Base-by-base conservation (phyloP, 2,113 vertebrate species). In the Macrotus californicus region DNA sequence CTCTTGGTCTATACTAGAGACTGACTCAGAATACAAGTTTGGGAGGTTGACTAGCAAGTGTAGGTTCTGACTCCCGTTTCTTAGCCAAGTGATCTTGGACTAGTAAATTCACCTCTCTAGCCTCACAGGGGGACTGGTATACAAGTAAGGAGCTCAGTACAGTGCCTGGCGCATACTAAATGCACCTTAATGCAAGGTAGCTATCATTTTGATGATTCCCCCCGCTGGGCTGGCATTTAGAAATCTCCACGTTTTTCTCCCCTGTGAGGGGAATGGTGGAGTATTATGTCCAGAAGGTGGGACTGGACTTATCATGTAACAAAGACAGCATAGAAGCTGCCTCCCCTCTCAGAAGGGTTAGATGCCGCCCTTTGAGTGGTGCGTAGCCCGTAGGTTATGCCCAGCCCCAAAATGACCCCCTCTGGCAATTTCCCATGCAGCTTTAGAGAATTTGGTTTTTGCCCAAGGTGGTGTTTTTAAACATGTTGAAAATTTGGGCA, bases 401-500 rank as follows among this genome's bases (percentile, higher is more conserved):
- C 31, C 54, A 43, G 48, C 39, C 61, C 67, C 12, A 84, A 56
- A 87, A 84, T 7, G 26, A 56, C 6, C 18, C 69, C 43, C n/a
- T 87, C 52, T 87, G 84, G 90, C 69, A 64, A 54, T 50, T 72
- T 54, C 50, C 70, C 90, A 66, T 5, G 15, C 26, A 59, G 72
- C n/a, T 75, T 52, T 56, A 39, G 64, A 64, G 89, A 80, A 82
- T 19, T 26, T 64, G 36, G 31, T 29, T 83, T 75, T 69, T 64
- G 39, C 3, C 34, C 34, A 43, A 79, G n/a, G 46, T 18, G 39
- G 7, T 70, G 54, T 46, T 54, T 69, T 64, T 43, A 19, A 72
- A 67, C 31, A 19, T 3, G 48, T 85, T 87, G 73, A 56, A 64
- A 76, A 80, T 86, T 26, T 39, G 64, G 76, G 24, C n/a, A 56